A percentile compares a stretch with the other conserved stretches of the same genome.
These are phyloP conservation scores for Seriola quinqueradiata DNA, from an alignment of 2,113 vertebrate genomes.

Conservation along the genomic window DNA sequence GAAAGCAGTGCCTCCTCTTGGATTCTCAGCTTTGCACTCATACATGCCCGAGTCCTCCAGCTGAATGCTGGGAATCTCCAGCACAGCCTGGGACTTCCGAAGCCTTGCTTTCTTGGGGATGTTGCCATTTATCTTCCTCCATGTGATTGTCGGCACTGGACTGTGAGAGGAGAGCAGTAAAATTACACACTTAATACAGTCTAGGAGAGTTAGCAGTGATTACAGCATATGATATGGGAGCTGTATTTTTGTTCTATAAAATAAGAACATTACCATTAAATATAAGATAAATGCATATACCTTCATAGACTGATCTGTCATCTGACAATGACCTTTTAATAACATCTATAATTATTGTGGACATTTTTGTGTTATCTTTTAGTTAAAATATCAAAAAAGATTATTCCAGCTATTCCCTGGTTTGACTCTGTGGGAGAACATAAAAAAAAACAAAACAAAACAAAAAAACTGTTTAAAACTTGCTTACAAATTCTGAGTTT, in stretches of 20 bases:
- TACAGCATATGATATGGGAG: not conserved
- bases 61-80: slow-evolving; percentile 96
- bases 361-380: not conserved
- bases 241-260: not conserved
- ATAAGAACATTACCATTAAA: not conserved
- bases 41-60: slow-evolving; percentile 94
- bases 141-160: slow-evolving; percentile 96
- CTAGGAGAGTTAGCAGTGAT: not conserved
- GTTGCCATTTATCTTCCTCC: slow-evolving; percentile 96
- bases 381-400: not conserved
- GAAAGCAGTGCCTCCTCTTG: slow-evolving; percentile 92
- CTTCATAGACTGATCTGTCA: not conserved
- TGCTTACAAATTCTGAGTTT: not conserved
- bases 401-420: not conserved
- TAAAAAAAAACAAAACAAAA: not conserved
- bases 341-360: not conserved
- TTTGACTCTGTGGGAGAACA: not conserved
- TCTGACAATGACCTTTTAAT: not conserved
- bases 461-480: not conserved
- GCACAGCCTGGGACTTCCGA: slow-evolving; percentile 95
- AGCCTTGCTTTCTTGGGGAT: slow-evolving; percentile 95
- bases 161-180: slow-evolving; percentile 78
- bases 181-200: not conserved
- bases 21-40: slow-evolving; percentile 96
- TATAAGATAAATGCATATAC: not conserved